Conservation (phyloP, 2,888 invertebrate species). For the Gastracanthus pulcherrimus region DNA sequence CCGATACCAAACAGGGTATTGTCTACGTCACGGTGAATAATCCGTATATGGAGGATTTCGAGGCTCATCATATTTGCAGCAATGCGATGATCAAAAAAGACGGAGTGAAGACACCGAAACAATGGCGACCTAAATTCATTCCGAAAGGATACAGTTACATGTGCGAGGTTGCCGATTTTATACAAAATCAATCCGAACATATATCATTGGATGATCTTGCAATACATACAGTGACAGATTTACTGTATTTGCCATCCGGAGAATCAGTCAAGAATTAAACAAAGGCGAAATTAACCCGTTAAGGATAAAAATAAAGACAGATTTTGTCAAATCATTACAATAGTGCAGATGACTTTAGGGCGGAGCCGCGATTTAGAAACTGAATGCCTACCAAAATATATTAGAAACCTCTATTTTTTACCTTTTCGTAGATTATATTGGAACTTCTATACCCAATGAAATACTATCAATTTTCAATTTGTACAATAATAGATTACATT, state of each 20-base stretch:
- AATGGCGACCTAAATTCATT: neutral
- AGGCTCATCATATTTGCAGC: neutral
- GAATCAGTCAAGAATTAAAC: too few relatives aligned
- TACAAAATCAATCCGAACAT: neutral
- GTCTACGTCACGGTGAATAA: conserved; percentile 22
- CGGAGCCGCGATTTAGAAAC: too few relatives aligned
- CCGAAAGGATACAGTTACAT: conserved; percentile 5
- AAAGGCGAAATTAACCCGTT: too few relatives aligned
- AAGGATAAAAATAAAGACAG: too few relatives aligned
- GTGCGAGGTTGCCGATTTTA: neutral
- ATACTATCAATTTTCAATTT: too few relatives aligned
- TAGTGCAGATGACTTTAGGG: too few relatives aligned
- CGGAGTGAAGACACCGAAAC: neutral
- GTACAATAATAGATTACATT: too few relatives aligned
- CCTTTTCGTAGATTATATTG: too few relatives aligned
- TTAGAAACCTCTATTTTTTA: too few relatives aligned
- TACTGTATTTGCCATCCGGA: neutral
- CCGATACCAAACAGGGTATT: neutral
- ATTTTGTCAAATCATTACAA: too few relatives aligned
- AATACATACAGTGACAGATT: neutral
- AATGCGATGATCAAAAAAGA: neutral
- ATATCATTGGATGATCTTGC: neutral
- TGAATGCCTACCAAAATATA: too few relatives aligned
- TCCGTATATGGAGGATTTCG: neutral
- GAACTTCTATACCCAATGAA: too few relatives aligned